Evolutionary conservation across 2,113 vertebrate genomes (phyloP), one percentile per base, ranked within the genome.

Genomic region (Fukomys damarensis): DNA sequence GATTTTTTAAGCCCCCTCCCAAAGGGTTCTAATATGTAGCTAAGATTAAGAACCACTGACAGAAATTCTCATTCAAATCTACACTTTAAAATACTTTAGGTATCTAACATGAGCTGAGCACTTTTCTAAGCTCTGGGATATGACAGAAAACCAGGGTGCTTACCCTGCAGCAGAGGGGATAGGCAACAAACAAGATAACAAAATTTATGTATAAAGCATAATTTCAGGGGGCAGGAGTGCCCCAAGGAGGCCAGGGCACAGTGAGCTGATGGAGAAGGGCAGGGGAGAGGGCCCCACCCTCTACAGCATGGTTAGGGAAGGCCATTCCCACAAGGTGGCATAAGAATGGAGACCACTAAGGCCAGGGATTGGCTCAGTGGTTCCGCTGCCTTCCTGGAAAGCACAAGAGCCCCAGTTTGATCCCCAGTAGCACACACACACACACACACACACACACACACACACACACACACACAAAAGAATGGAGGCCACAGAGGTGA

Each of bases 41-140:
- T 61, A 83, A 35, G 12, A 5, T 38, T 93, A 46, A 96, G 68
- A 96, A 84, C 9, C 19, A 54, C 17, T 43, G 58, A 38, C 72
- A 32, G 30, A 54, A 93, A 83, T 86, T 83, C 56, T 85, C 24
- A 30, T 65, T 93, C 86, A 91, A 90, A 81, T 93, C 35, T 74
- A 70, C 10, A 80, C 49, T 91, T 84, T 68, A 66, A 81, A 88
- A 91, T 32, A 59, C n/a, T 66, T 3, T 58, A 41, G 68, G 35
- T 49, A 3, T 80, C 59, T 91, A 72, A 56, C 19, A 52, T 3
- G 61, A 56, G 76, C 32, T 26, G 80, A 76, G 4, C 16, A 58
- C 24, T 70, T 74, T 84, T 24, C 59, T 49, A 65, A 66, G 72
- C 7, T 13, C 54, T 59, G 61, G 59, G 59, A 85, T 3, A 35